A percentile compares a stretch with the other conserved stretches of the same genome.
Conservation (phyloP, 2,113 vertebrate genomes). For the Epinephelus fuscoguttatus region DNA sequence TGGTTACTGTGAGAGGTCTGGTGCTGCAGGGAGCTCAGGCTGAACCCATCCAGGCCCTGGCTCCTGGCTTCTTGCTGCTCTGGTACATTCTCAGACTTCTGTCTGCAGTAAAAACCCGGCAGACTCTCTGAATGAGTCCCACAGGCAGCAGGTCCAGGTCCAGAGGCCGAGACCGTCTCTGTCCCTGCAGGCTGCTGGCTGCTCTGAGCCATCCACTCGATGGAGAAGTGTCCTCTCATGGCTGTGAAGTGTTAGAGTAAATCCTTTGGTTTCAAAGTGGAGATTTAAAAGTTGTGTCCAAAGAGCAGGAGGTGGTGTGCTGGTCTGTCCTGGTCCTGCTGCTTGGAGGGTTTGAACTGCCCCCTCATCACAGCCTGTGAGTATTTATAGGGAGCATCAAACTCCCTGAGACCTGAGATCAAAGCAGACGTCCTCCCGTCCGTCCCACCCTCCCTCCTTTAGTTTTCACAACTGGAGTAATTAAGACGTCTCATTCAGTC, state of each 20-base stretch:
- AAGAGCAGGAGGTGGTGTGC: neutral
- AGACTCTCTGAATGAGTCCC: conserved; percentile 82
- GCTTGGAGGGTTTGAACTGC: conserved; percentile 1
- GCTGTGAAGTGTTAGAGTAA: neutral
- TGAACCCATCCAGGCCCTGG: neutral
- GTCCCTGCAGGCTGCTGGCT: conserved; percentile 68
- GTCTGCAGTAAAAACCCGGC: conserved; percentile 81
- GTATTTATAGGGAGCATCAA: conserved; percentile 78
- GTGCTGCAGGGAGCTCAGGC: neutral
- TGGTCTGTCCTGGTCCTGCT: neutral
- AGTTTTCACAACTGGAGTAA: conserved; percentile 88
- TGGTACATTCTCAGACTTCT: neutral
- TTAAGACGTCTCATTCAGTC: conserved; percentile 86
- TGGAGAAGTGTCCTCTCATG: conserved; percentile 84
- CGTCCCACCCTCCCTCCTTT: conserved; percentile 68
- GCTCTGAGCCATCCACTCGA: conserved; percentile 88
- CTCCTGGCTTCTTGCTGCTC: conserved; percentile 32
- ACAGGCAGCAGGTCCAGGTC: conserved; percentile 54
- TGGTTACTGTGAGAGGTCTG: conserved; percentile 9
- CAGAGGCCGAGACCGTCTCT: neutral
- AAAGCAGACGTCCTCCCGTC: conserved; percentile 78
- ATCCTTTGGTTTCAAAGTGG: neutral
- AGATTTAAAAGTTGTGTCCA: neutral
- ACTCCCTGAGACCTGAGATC: conserved; percentile 77
- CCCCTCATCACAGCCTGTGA: neutral